A percentile compares a stretch with the other conserved stretches of the same genome.
phyloP scores from a whole-genome alignment of 2,113 vertebrate species.

The Chionomys nivalis region DNA sequence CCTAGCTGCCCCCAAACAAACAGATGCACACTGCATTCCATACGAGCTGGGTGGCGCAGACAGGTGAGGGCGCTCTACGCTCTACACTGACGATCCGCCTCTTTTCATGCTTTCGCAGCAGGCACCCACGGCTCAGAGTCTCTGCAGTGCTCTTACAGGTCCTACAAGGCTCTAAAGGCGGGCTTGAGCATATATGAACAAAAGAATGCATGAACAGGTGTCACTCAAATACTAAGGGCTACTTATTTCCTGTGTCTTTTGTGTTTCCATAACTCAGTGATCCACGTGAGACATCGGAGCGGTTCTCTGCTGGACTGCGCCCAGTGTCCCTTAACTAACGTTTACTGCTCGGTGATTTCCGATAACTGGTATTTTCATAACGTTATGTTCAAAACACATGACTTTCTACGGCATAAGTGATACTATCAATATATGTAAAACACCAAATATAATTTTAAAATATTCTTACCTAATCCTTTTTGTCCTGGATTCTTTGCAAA shows the following conservation, averaged over 20 bases:
- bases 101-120: background rate
- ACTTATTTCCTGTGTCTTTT: slow-evolving; percentile 9
- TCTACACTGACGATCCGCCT: background rate
- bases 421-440: slow-evolving; percentile 66
- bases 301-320: background rate
- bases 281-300: background rate
- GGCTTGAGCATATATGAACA: background rate
- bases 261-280: background rate
- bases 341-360: slow-evolving; percentile 19
- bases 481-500: slow-evolving; percentile 93
- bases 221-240: slow-evolving; percentile 33
- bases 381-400: slow-evolving; percentile 58
- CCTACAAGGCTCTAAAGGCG: background rate
- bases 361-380: slow-evolving; percentile 43
- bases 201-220: background rate
- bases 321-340: slow-evolving; percentile 12
- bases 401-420: slow-evolving; percentile 62
- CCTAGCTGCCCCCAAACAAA: background rate
- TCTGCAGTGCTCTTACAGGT: background rate
- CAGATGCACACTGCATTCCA: background rate
- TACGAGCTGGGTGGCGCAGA: background rate
- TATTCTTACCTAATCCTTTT: slow-evolving; percentile 92
- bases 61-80: background rate
- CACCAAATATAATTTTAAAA: slow-evolving; percentile 72
- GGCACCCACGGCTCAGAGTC: background rate